These are phyloP conservation scores for Omphaloscelis lunosa DNA, from an alignment of 2,888 invertebrate genomes.

Conservation along the genomic window DNA sequence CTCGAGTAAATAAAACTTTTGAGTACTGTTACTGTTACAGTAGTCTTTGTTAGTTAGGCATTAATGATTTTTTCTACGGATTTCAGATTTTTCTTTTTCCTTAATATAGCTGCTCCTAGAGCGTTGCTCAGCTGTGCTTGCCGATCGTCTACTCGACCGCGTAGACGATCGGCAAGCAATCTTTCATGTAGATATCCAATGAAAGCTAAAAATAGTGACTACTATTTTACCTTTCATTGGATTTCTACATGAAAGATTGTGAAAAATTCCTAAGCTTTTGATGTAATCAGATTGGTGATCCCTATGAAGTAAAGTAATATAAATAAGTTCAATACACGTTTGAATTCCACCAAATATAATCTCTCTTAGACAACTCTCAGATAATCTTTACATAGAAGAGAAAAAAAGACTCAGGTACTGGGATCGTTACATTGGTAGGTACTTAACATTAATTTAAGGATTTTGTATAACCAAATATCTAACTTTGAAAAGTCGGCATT, in stretches of 20 bases:
- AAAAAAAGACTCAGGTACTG: not conserved
- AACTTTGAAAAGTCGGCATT: not conserved
- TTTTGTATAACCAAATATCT: not conserved
- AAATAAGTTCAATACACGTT: not conserved
- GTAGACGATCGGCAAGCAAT: no score
- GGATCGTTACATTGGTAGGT: not conserved
- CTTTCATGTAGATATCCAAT: no score
- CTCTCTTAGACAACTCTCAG: not conserved
- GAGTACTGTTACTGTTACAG: no score
- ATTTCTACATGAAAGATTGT: not conserved
- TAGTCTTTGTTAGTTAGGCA: not conserved
- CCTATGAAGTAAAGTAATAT: not conserved
- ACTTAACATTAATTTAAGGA: slow-evolving; percentile 6
- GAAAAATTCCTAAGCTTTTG: not conserved
- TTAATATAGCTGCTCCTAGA: not conserved
- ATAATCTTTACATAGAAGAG: not conserved
- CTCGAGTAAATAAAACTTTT: not conserved
- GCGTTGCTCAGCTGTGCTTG: not conserved
- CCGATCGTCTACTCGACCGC: no score
- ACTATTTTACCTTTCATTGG: not conserved
- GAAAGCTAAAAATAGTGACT: no score
- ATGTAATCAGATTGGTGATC: not conserved
- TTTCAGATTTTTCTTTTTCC: no score
- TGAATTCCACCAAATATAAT: slow-evolving; percentile 7
- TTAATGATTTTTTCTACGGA: not conserved